These are phyloP conservation scores for Mormyrus hasselquistii DNA, from an alignment of 2,797 vertebrate species.

Conservation along the genomic window DNA sequence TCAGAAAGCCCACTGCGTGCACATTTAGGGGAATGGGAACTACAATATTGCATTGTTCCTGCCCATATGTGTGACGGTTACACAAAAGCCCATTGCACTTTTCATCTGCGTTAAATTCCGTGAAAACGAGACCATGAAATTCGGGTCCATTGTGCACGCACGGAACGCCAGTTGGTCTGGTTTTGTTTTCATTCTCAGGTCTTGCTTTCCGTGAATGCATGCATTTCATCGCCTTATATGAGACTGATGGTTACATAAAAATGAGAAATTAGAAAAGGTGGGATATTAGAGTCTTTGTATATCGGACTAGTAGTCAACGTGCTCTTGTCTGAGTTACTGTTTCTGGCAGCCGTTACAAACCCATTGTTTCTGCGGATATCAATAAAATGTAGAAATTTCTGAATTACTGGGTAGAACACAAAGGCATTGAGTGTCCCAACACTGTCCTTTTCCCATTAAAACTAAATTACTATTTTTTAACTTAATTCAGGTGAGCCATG, in stretches of 20 bases:
- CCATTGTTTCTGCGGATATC: not conserved
- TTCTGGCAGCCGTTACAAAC: not conserved
- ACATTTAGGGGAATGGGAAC: slow-evolving; percentile 18
- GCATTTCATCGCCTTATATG: not conserved
- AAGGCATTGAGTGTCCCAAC: not conserved
- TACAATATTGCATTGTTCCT: slow-evolving; percentile 18
- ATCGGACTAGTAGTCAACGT: not conserved
- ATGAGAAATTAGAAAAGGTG: slow-evolving; percentile 13
- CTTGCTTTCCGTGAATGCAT: slow-evolving; percentile 2
- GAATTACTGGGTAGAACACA: not conserved
- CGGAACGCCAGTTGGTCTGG: slow-evolving; percentile 4
- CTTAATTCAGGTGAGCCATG: not conserved
- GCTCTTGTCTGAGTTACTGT: not conserved
- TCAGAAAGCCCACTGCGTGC: not conserved
- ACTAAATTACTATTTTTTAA: not conserved
- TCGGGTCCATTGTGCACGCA: not conserved
- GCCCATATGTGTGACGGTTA: slow-evolving; percentile 21
- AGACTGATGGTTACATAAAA: slow-evolving; percentile 12
- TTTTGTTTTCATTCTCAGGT: slow-evolving; percentile 12
- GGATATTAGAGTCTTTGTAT: slow-evolving; percentile 3
- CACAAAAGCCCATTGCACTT: slow-evolving; percentile 20
- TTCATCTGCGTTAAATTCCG: slow-evolving; percentile 19
- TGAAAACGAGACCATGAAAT: slow-evolving; percentile 19
- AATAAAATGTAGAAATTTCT: slow-evolving; percentile 12
- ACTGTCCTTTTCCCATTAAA: not conserved